Percentiles rank a stretch among this genome's conserved stretches.
Evolutionary conservation across 2,888 invertebrate genomes (phyloP).

Genomic region (Rhagonycha lutea): DNA sequence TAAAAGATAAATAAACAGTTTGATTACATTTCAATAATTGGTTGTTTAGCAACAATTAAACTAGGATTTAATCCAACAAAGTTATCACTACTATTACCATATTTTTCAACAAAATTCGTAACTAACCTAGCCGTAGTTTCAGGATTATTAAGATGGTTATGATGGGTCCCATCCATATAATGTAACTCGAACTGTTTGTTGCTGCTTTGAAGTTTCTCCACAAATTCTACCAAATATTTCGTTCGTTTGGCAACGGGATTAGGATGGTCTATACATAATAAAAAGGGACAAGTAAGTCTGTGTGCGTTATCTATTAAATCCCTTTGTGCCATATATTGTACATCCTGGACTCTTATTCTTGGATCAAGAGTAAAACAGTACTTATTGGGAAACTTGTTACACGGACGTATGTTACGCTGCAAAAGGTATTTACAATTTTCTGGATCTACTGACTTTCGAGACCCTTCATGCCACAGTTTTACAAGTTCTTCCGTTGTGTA

Average conservation of each 20-base stretch:
- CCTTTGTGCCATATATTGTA: slow-evolving; percentile 47
- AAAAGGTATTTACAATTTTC: slow-evolving; percentile 61
- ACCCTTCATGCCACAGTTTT: slow-evolving; percentile 59
- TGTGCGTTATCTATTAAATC: background rate
- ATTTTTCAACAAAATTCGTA: slow-evolving; percentile 24
- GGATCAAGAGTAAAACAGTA: slow-evolving; percentile 67
- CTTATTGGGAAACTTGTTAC: slow-evolving; percentile 59
- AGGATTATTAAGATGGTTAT: slow-evolving; percentile 29
- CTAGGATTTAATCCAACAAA: background rate
- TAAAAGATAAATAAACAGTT: too few relatives aligned
- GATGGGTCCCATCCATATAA: slow-evolving; percentile 22
- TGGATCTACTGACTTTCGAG: slow-evolving; percentile 59
- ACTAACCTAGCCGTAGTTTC: slow-evolving; percentile 16
- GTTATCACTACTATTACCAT: slow-evolving; percentile 43
- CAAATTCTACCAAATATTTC: background rate
- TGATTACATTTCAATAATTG: background rate
- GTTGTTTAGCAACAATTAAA: background rate
- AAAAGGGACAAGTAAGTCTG: slow-evolving; percentile 9
- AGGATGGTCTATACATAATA: background rate
- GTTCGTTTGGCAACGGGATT: background rate
- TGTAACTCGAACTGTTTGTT: slow-evolving; percentile 7
- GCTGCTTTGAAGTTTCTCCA: background rate
- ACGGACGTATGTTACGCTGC: slow-evolving; percentile 60
- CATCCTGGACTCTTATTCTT: slow-evolving; percentile 61
- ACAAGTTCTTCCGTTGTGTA: slow-evolving; percentile 64